These are phyloP conservation scores for Apostichopus japonicus DNA, from an alignment of 35 echinoderm and acorn worm species.

Conservation along the genomic window DNA sequence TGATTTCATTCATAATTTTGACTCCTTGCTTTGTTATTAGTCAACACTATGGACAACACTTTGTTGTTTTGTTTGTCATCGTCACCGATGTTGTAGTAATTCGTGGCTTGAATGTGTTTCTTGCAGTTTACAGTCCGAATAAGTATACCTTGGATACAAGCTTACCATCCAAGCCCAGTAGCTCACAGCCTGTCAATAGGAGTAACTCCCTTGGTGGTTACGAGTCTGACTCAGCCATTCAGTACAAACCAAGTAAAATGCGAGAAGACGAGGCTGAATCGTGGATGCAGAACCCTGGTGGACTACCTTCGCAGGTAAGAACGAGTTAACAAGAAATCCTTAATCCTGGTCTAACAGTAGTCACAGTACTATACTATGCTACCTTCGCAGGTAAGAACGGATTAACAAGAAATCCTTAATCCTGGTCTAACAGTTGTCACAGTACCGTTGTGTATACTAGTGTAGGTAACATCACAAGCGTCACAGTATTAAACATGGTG, in stretches of 20 bases:
- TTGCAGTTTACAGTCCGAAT: constrained; percentile 48
- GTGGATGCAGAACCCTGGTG: constrained; percentile 96
- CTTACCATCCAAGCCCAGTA: constrained; percentile 8
- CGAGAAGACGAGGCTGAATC: constrained; percentile 46
- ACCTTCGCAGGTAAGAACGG: constrained; percentile 59
- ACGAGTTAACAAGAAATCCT: not conserved
- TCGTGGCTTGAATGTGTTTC: not conserved
- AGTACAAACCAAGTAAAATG: constrained; percentile 46
- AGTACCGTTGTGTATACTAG: constrained; percentile 68
- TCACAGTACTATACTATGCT: constrained; percentile 79
- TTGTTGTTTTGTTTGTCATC: no score
- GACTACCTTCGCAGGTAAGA: constrained; percentile 67
- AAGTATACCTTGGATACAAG: constrained; percentile 29
- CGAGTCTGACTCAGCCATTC: constrained; percentile 82
- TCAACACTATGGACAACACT: no score
- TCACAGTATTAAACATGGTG: no score
- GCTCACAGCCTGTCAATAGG: constrained; percentile 43
- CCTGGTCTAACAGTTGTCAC: constrained; percentile 43
- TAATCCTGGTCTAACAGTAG: constrained; percentile 24
- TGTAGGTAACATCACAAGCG: no score
- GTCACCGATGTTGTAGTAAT: no score
- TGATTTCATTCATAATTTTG: no score
- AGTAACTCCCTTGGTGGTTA: constrained; percentile 73
- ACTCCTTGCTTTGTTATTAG: not conserved
- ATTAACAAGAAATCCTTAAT: not conserved